phyloP scores from a whole-genome alignment of 2,797 vertebrate species.

The Graptemys geographica region DNA sequence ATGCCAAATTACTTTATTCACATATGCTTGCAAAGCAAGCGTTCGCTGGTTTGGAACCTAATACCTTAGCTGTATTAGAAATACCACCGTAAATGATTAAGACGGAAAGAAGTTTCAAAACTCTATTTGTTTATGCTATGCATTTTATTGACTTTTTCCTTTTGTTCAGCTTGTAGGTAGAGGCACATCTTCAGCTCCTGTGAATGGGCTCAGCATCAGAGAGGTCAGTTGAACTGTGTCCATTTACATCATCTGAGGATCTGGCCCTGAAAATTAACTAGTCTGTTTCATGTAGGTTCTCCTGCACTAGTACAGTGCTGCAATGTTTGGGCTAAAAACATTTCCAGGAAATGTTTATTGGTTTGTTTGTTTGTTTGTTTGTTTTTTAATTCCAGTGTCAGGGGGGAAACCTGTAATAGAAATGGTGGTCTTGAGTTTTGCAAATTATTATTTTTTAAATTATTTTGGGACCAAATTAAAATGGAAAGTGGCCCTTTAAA shows the following conservation, averaged over 20 bases:
- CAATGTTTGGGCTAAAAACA: fast-evolving
- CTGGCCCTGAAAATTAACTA: background rate
- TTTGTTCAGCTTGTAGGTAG: background rate
- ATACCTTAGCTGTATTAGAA: background rate
- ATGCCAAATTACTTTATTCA: background rate
- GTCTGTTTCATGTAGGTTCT: background rate
- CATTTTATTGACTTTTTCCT: background rate
- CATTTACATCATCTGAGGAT: fast-evolving
- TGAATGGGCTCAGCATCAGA: background rate
- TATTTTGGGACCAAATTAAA: background rate
- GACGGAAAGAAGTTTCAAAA: background rate
- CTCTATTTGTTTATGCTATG: background rate
- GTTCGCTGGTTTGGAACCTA: background rate
- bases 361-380: background rate
- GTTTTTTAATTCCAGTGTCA: background rate
- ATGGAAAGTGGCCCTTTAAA: background rate
- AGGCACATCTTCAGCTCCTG: background rate
- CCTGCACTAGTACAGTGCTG: background rate
- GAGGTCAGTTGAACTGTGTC: background rate
- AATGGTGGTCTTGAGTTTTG: background rate
- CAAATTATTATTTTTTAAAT: background rate
- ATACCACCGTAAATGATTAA: background rate
- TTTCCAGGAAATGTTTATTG: background rate
- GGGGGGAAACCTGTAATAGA: background rate
- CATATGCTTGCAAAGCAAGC: background rate